Conservation (phyloP, 2,797 vertebrate genomes). For the Anguilla pacifica region DNA sequence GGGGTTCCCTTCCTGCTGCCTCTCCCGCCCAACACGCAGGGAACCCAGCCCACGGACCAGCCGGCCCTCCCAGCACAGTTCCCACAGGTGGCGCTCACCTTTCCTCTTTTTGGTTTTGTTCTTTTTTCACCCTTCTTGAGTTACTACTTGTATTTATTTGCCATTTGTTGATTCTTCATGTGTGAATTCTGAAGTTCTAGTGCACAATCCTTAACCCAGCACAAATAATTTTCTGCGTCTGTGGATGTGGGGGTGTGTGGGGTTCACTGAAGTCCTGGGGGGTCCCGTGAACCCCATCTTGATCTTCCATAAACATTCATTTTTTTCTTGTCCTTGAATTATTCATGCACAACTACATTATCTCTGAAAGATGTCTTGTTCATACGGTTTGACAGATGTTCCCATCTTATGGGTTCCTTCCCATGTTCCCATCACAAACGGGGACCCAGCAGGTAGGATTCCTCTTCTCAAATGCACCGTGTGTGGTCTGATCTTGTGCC, state of each 20-base stretch:
- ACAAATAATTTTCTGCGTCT: background rate
- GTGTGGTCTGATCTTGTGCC: background rate
- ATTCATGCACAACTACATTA: background rate
- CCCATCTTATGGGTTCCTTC: conserved; percentile 52
- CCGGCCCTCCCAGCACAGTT: conserved; percentile 43
- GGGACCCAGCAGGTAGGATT: conserved; percentile 58
- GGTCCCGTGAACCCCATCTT: too few species aligned
- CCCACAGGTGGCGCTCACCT: conserved; percentile 48
- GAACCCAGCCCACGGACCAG: conserved; percentile 47
- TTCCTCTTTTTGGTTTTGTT: background rate
- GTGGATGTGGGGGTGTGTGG: background rate
- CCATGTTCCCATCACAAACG: conserved; percentile 46
- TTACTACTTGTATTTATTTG: background rate
- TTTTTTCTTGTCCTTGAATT: background rate
- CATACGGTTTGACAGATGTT: conserved; percentile 47
- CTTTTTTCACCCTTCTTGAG: background rate
- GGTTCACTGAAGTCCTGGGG: background rate
- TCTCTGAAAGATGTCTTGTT: conserved; percentile 20
- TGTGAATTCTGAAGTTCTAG: background rate
- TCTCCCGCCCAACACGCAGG: conserved; percentile 35
- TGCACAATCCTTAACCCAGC: background rate
- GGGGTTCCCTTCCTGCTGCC: conserved; percentile 45
- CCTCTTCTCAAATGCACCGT: background rate
- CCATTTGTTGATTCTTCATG: background rate
- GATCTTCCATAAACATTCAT: too few species aligned